Evolutionary conservation across 1,140 invertebrate species (phyloP), one percentile per base, ranked within the genome.

Genomic region (Pseudomyrmex dendroicus): DNA sequence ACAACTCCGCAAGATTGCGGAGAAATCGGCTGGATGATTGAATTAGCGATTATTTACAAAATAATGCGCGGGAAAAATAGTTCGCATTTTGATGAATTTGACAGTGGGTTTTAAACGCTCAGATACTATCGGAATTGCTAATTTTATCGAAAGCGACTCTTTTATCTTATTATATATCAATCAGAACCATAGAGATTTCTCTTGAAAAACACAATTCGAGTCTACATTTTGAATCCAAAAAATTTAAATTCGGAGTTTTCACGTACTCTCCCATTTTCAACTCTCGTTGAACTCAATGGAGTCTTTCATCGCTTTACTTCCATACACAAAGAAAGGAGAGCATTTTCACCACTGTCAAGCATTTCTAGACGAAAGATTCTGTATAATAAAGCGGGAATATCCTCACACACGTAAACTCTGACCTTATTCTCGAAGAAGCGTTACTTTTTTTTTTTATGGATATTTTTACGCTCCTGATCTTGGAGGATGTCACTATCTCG

Each of bases 391-490:
- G 35, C n/a, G 13, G 22, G n/a, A 70, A 54, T 46, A 2, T 56
- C 17, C 54, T 50, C n/a, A 44, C 59, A 61, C 2, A 46, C 22
- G 25, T 83, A 78, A 83, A 83, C 82, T 83, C 66, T 83, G 82
- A 83, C 82, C 82, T 83, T 83, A 66, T 50, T 83, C 63, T 68
- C 46, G 22, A 46, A 12, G 62, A 77, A 8, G 46, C 73, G 63
- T 68, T 35, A 80, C 44, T 20, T 72, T 17, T 35, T 35, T 35
- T 78, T 56, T 52, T 66, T 57, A 48, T 61, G 50, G 54, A 66
- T 67, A 64, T 83, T 77, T 83, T 63, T 83, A 83, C 44, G 22
- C 50, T 70, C 15, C 48, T 2, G 12, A 66, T 83, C 22, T 62
- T 57, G 22, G 25, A 50, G 25, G 10, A 56, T 82, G 72, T 25